Conservation (phyloP, 2,113 vertebrate genomes). For the Microtus montanus region DNA sequence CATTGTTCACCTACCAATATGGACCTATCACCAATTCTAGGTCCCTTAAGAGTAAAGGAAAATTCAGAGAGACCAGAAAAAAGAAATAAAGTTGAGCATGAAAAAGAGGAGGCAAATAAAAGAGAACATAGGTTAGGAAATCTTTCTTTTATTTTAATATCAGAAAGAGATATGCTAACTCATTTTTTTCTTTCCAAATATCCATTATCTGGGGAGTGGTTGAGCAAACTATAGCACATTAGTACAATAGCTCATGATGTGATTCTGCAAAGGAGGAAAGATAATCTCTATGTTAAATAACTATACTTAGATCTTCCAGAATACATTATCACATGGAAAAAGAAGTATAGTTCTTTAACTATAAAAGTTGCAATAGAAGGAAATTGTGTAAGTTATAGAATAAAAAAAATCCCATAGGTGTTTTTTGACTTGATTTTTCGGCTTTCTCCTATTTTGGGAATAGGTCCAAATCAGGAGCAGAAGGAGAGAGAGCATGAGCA, state of each 20-base stretch:
- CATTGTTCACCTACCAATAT: not conserved
- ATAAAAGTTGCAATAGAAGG: not conserved
- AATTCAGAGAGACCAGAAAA: not conserved
- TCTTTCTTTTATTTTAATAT: not conserved
- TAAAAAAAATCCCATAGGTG: not conserved
- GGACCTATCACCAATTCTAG: not conserved
- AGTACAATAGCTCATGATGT: not conserved
- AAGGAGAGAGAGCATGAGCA: too few species aligned
- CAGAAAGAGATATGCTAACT: not conserved
- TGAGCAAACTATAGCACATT: not conserved
- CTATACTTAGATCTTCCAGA: not conserved
- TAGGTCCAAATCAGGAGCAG: too few species aligned
- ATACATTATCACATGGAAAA: not conserved
- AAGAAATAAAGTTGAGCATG: not conserved
- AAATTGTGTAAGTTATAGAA: not conserved
- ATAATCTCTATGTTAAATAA: not conserved
- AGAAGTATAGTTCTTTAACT: not conserved
- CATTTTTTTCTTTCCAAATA: not conserved
- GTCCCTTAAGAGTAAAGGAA: not conserved
- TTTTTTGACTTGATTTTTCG: conserved; percentile 18
- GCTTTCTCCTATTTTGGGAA: conserved; percentile 37
- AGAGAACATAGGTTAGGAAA: not conserved
- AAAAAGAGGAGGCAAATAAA: not conserved
- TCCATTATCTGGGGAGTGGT: not conserved
- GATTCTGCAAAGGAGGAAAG: not conserved